Conservation (phyloP, 2,888 invertebrate genomes). For the Exephanes ischioxanthus region DNA sequence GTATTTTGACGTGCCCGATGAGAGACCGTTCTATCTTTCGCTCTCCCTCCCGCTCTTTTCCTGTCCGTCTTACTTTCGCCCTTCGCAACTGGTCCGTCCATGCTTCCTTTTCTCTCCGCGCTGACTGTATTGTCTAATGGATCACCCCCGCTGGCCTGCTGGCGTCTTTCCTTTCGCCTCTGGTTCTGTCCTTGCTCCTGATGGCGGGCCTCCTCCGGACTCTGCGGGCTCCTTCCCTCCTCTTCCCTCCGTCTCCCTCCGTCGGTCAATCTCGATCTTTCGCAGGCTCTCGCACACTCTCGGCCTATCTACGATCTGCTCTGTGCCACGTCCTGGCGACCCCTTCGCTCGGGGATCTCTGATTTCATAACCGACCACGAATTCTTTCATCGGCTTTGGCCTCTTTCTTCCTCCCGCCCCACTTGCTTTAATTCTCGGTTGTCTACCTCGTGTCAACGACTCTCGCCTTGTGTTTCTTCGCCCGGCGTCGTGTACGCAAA, state of each 20-base stretch:
- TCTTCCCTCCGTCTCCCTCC: slow-evolving; percentile 23
- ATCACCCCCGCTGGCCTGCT: slow-evolving; percentile 69
- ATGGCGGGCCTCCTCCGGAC: slow-evolving; percentile 10
- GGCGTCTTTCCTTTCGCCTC: slow-evolving; percentile 62
- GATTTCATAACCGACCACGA: slow-evolving; percentile 72
- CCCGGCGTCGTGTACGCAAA: neutral
- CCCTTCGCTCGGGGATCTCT: slow-evolving; percentile 58
- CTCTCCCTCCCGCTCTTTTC: slow-evolving; percentile 64
- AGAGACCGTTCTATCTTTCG: slow-evolving; percentile 72
- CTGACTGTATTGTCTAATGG: slow-evolving; percentile 81
- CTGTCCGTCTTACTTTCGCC: slow-evolving; percentile 24
- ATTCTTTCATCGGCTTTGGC: slow-evolving; percentile 67
- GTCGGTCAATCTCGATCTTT: slow-evolving; percentile 30
- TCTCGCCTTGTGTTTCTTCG: slow-evolving; percentile 32
- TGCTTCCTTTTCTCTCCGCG: slow-evolving; percentile 86
- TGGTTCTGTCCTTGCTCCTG: slow-evolving; percentile 45
- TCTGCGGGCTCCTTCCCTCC: slow-evolving; percentile 21
- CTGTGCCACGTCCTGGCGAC: slow-evolving; percentile 56
- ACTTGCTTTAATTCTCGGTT: slow-evolving; percentile 19
- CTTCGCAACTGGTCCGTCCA: slow-evolving; percentile 82
- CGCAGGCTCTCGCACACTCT: slow-evolving; percentile 30
- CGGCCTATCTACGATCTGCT: slow-evolving; percentile 67
- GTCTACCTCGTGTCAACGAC: slow-evolving; percentile 59
- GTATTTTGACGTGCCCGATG: slow-evolving; percentile 83
- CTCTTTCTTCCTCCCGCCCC: slow-evolving; percentile 54